Evolutionary conservation across 2,113 vertebrate species (phyloP).

Genomic region (Ammodytes dubius): DNA sequence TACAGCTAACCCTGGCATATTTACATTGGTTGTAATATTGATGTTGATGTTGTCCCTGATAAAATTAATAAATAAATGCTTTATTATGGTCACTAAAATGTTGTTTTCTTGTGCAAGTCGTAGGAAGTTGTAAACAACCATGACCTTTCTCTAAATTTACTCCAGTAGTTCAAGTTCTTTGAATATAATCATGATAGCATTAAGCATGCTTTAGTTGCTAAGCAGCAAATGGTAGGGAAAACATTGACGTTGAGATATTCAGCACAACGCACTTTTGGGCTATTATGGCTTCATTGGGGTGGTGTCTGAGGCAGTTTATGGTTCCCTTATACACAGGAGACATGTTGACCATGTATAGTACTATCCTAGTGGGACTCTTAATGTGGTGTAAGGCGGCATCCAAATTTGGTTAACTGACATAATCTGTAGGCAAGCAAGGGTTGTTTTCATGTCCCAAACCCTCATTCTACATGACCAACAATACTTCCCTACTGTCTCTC

Average conservation of each 20-base stretch:
- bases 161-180: background rate
- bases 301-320: background rate
- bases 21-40: too few species aligned
- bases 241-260: background rate
- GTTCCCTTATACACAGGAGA: background rate
- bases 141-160: too few species aligned
- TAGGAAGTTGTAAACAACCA: background rate
- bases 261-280: background rate
- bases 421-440: background rate
- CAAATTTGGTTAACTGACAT: background rate
- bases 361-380: background rate
- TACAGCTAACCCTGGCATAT: too few species aligned
- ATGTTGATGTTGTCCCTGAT: too few species aligned
- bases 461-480: slow-evolving; percentile 16
- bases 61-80: too few species aligned
- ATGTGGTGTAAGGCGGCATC: background rate
- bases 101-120: background rate
- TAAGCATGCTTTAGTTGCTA: background rate
- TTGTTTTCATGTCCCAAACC: slow-evolving; percentile 28
- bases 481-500: slow-evolving; percentile 12
- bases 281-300: background rate
- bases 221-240: background rate
- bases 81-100: background rate
- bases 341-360: background rate
- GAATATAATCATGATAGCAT: background rate